Base-by-base conservation (phyloP, 2,888 invertebrate species). In the Chaitophorus viminalis region DNA sequence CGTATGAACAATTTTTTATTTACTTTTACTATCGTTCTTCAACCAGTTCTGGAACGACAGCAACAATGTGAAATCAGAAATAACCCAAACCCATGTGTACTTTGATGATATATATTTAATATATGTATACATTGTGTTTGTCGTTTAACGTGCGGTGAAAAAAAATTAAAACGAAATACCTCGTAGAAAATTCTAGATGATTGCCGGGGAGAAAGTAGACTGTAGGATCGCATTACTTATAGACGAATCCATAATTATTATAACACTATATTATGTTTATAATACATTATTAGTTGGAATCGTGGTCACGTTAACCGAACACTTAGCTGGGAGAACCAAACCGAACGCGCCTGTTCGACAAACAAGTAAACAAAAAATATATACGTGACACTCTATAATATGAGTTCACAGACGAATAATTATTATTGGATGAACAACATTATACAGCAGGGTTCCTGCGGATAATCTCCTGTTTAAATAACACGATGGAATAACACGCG, bases 51-150 rank as follows among this genome's bases (percentile, higher is more conserved):
- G 11, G 0, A 9, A 5, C 29, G 21, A 68, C 39, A 21, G 39
- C 39, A 81, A 70, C 31, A 46, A 81, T 70, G 81, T 81, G 81
- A 81, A 81, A 81, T 81, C 81, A 21, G 14, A 81, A 81, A 68
- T 21, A 29, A 68, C 74, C 29, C 18, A 18, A 46, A 46, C 60
- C 33, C 25, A 6, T n/a, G 31, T 25, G n/a, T 54, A 21, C 65
- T 68, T 39, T 68, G n/a, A 81, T 68, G 8, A 21, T 70, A 29
- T 70, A 70, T 70, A 3, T 29, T n/a, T 68, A n/a, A n/a, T n/a
- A n/a, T 9, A 68, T 70, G 31, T 29, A 11, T 70, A 31, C 29
- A 70, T 4, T 29, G 4, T 31, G 29, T 17, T 29, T 70, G 25
- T 8, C 9, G 70, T 17, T 29, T 4, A 31, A 31, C 31, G 9